phyloP scores from a whole-genome alignment of 1,140 invertebrate genomes.

The Pinna nobilis region DNA sequence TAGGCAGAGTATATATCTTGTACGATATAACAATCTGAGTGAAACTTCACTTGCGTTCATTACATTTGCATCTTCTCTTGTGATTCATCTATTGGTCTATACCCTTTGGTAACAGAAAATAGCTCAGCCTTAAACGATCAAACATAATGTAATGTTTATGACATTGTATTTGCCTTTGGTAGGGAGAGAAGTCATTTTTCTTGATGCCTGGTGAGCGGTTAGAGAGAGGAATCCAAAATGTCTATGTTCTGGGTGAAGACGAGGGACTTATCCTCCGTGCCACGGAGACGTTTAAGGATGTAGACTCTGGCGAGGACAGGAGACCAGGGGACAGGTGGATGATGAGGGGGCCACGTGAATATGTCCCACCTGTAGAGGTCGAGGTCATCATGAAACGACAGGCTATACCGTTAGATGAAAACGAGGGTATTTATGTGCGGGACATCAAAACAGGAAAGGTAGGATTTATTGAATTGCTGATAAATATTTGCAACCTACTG shows the following conservation, averaged over 20 bases:
- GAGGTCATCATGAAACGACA: slow-evolving; percentile 75
- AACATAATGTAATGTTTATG: no score
- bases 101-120: no score
- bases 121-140: no score
- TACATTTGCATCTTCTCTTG: no score
- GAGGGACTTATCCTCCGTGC: slow-evolving; percentile 76
- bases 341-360: slow-evolving; percentile 77
- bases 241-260: slow-evolving; percentile 76
- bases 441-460: slow-evolving; percentile 77
- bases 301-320: slow-evolving; percentile 53
- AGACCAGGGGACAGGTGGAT: slow-evolving; percentile 77
- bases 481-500: no score
- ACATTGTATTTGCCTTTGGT: slow-evolving; percentile 35
- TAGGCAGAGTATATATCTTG: no score
- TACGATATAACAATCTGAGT: no score
- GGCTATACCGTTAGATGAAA: slow-evolving; percentile 78
- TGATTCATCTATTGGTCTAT: no score
- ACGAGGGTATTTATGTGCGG: slow-evolving; percentile 78
- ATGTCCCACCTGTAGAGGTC: slow-evolving; percentile 77
- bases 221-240: slow-evolving; percentile 76
- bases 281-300: slow-evolving; percentile 75
- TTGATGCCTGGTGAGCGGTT: slow-evolving; percentile 76
- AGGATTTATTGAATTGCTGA: slow-evolving; percentile 11
- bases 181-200: slow-evolving; percentile 77
- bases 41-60: no score